Base-by-base conservation (phyloP, 2,113 vertebrate species). In the Tichodroma muraria region DNA sequence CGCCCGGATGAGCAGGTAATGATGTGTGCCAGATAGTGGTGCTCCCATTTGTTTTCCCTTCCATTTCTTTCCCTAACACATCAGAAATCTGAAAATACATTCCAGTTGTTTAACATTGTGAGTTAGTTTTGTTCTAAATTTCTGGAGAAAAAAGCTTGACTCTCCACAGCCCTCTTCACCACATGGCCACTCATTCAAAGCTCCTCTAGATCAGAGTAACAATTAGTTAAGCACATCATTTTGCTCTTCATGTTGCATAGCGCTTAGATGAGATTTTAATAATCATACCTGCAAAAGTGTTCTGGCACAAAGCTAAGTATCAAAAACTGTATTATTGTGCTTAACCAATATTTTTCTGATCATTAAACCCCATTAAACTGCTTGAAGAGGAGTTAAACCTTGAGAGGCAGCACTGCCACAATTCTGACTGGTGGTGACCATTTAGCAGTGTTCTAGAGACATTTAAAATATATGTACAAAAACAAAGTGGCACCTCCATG, bases 31-130 rank as follows among this genome's bases (percentile, higher is more conserved):
- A 81, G 80, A 75, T n/a, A 85, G 28, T 57, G 87, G 85, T 3
- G 53, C 40, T 77, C 85, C 71, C 87, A 92, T 95, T 96, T 97
- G 57, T 91, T 96, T 97, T 78, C 75, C 49, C 35, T 79, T 89
- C 68, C 85, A 75, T 92, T 96, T 97, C 57, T 92, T 96, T 96
- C 72, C 73, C 45, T 91, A 93, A 85, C 33, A 35, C 35, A 92
- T 16, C 49, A 60, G 45, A 89, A 95, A 72, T 93, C 75, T 88
- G 30, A 45, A 44, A 57, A 60, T 90, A 42, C 37, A 18, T 83
- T 87, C 33, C 2, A 8, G 19, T 28, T 71, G 27, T 54, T 23
- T 49, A 47, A 11, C 8, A 6, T 3, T 45, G 15, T 49, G 28
- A 72, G 21, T 54, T 76, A 28, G 16, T 56, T 76, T 77, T 66